Conservation (phyloP, 2,797 vertebrate genomes). For the Leptatherina wallacei region DNA sequence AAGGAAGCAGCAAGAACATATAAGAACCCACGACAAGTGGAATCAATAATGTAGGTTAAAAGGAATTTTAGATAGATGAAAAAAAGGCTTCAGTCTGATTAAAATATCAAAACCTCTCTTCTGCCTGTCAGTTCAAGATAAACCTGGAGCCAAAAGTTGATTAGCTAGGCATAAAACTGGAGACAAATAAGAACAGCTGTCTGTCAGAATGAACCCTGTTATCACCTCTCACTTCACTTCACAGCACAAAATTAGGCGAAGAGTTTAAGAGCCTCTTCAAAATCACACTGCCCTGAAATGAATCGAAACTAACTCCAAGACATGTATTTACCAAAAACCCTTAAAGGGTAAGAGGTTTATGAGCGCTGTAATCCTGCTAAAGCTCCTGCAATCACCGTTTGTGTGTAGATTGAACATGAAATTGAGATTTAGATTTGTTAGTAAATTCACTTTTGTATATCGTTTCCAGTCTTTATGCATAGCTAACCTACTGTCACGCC, state of each 20-base stretch:
- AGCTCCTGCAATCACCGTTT: background rate
- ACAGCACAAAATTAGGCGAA: background rate
- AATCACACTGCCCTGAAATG: too few species aligned
- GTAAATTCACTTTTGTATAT: background rate
- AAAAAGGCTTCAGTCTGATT: background rate
- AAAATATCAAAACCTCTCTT: background rate
- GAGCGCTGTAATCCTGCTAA: background rate
- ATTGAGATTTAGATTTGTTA: background rate
- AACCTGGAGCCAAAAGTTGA: background rate
- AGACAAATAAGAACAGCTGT: background rate
- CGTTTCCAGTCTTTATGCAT: slow-evolving; percentile 7
- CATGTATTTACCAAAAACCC: too few species aligned
- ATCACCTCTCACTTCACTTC: background rate
- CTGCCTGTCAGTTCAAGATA: background rate
- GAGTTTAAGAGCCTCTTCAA: background rate
- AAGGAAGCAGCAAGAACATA: slow-evolving; percentile 10
- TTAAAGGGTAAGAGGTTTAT: background rate
- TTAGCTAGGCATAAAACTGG: slow-evolving; percentile 9
- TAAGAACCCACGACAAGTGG: slow-evolving; percentile 14
- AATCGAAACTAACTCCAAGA: too few species aligned
- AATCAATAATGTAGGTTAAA: slow-evolving; percentile 4
- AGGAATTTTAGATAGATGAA: slow-evolving; percentile 17
- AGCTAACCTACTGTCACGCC: background rate
- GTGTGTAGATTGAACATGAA: background rate
- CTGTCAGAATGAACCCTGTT: background rate